phyloP scores from a whole-genome alignment of 2,888 invertebrate genomes.

The Pammene aurita region DNA sequence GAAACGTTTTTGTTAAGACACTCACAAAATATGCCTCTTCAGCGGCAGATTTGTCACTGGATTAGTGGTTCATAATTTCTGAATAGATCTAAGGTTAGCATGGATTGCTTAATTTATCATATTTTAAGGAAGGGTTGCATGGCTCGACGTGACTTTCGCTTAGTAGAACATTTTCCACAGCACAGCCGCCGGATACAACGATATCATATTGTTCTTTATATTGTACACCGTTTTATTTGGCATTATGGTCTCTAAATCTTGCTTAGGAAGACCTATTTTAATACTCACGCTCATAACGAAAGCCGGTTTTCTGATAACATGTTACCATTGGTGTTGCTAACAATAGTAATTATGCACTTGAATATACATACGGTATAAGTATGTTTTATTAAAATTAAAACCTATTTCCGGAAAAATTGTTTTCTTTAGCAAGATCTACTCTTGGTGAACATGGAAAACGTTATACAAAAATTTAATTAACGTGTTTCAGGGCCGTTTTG shows the following conservation, averaged over 20 bases:
- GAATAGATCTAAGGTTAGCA: conserved; percentile 54
- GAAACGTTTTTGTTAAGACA: not conserved
- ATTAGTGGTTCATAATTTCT: conserved; percentile 33
- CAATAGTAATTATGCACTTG: not conserved
- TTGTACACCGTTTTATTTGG: conserved; percentile 60
- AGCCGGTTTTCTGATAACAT: not conserved
- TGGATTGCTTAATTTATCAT: conserved; percentile 57
- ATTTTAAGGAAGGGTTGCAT: conserved; percentile 50
- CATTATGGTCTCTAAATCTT: conserved; percentile 49
- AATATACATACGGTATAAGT: not conserved
- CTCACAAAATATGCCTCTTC: not conserved
- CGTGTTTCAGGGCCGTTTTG: not conserved
- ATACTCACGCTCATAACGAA: not conserved
- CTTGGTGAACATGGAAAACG: not conserved
- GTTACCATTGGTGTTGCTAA: not conserved
- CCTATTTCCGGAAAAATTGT: not conserved
- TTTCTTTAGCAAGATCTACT: not conserved
- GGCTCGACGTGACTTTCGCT: conserved; percentile 43
- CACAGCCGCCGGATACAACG: conserved; percentile 69
- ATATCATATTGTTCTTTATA: conserved; percentile 56
- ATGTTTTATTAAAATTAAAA: not conserved
- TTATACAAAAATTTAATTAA: not conserved
- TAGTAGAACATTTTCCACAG: conserved; percentile 68
- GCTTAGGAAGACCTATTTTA: not conserved
- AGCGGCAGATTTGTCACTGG: conserved; percentile 20